Evolutionary conservation across 2,797 vertebrate species (phyloP), one percentile per base, ranked within the genome.

Genomic region (Mastacembelus armatus): DNA sequence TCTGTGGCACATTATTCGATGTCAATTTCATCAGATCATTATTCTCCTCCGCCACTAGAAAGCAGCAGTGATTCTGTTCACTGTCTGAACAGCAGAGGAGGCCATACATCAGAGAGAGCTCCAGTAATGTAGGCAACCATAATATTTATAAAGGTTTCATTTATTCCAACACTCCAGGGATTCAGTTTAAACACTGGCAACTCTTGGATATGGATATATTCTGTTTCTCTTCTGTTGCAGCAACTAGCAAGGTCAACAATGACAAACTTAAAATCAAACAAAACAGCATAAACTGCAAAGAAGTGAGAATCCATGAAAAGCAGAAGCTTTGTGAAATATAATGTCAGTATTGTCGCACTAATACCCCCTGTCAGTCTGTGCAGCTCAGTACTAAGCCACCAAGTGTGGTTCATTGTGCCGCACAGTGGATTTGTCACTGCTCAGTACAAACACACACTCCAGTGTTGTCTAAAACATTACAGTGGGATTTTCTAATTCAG

Each of bases 41-140:
- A 60, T 75, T 70, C 60, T 57, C n/a, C 30, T 60, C 71, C 33
- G 80, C 65, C 77, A 61, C 63, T 71, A 83, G 77, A 79, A 81
- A 74, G 77, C 72, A 80, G 78, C 59, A 81, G 57, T 22, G 55
- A 10, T 26, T 76, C 68, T 68, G 21, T 66, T 55, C 66, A 42
- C 24, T 9, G 47, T 42, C 9, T 70, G 54, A 76, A 57, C 76
- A 71, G 70, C 59, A 78, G 74, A 79, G 65, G 60, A 65, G 65
- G 80, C 61, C 45, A 18, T 67, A 51, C 48, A 26, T 72, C 52
- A 85, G 7, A 29, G 18, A 35, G 59, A 48, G 42, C 59, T 42
- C 27, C 2, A 32, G 11, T 59, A 49, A 74, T 54, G 64, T 32
- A 22, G 55, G 27, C 40, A 68, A 71, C 77, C 61, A 49, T 54